phyloP scores from a whole-genome alignment of 2,888 invertebrate species.

The Ethmia dodecea region DNA sequence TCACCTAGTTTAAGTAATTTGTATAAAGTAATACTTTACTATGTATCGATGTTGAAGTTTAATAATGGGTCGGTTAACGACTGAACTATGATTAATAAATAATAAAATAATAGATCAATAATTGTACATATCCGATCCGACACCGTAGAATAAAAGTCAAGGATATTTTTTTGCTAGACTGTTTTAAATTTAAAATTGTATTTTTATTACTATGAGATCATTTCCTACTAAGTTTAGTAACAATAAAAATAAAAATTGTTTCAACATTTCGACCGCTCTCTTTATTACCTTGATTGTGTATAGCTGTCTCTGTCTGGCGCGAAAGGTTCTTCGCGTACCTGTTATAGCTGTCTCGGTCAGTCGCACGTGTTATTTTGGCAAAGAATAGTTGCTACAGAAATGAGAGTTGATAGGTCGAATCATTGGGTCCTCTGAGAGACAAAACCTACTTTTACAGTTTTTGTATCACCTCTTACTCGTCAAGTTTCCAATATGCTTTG shows the following conservation, averaged over 20 bases:
- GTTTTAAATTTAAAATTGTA: slow-evolving; percentile 8
- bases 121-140: not conserved
- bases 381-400: too few relatives aligned
- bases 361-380: slow-evolving; percentile 58
- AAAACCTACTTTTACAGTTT: too few relatives aligned
- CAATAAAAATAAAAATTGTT: slow-evolving; percentile 47
- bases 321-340: slow-evolving; percentile 28
- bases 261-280: slow-evolving; percentile 54
- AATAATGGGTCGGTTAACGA: too few relatives aligned
- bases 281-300: slow-evolving; percentile 55
- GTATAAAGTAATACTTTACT: too few relatives aligned
- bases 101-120: not conserved
- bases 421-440: too few relatives aligned
- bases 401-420: too few relatives aligned
- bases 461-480: too few relatives aligned
- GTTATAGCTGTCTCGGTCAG: slow-evolving; percentile 39
- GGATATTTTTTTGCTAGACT: slow-evolving; percentile 23
- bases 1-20: too few relatives aligned
- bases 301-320: slow-evolving; percentile 38
- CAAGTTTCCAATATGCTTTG: too few relatives aligned
- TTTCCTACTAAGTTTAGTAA: slow-evolving; percentile 52
- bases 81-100: not conserved
- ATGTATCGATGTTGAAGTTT: too few relatives aligned
- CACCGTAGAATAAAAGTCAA: slow-evolving; percentile 27
- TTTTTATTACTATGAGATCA: slow-evolving; percentile 48